phyloP scores from a whole-genome alignment of 1,140 invertebrate species.

The Solenopsis fugax region DNA sequence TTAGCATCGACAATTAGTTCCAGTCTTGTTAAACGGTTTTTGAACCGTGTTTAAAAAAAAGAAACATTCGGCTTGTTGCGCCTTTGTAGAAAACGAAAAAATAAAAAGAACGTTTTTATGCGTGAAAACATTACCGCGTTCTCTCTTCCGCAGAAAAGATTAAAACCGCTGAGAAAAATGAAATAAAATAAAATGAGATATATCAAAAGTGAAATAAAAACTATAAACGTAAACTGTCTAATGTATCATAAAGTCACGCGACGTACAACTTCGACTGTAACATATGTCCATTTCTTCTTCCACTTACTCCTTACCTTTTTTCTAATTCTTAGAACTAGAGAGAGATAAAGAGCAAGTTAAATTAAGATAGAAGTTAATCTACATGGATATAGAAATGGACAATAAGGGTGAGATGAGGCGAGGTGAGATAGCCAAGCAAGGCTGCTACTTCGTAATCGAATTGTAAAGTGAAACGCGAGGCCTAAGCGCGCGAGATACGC shows the following conservation, averaged over 20 bases:
- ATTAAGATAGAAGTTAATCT: no score
- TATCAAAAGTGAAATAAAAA: not conserved
- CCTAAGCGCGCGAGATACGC: conserved; percentile 18
- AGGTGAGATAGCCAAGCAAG: conserved; percentile 37
- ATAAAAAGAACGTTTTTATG: not conserved
- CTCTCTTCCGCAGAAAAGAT: not conserved
- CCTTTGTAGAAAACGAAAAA: not conserved
- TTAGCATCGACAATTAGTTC: not conserved
- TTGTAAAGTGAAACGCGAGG: conserved; percentile 27
- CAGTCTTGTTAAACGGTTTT: conserved; percentile 35
- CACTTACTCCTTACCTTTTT: no score
- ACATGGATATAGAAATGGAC: no score
- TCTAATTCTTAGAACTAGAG: no score
- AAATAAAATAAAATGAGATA: not conserved
- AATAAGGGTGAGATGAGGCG: conserved; percentile 14
- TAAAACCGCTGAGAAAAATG: not conserved
- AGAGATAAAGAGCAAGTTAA: no score
- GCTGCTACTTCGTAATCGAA: conserved; percentile 17
- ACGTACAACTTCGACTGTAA: not conserved
- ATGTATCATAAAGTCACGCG: not conserved
- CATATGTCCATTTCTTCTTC: no score
- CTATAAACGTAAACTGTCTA: not conserved
- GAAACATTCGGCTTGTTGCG: not conserved
- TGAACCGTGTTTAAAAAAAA: conserved; percentile 24
- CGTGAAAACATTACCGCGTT: not conserved